Evolutionary conservation across 2,113 vertebrate species (phyloP).

Genomic region (Porphyrio hochstetteri): DNA sequence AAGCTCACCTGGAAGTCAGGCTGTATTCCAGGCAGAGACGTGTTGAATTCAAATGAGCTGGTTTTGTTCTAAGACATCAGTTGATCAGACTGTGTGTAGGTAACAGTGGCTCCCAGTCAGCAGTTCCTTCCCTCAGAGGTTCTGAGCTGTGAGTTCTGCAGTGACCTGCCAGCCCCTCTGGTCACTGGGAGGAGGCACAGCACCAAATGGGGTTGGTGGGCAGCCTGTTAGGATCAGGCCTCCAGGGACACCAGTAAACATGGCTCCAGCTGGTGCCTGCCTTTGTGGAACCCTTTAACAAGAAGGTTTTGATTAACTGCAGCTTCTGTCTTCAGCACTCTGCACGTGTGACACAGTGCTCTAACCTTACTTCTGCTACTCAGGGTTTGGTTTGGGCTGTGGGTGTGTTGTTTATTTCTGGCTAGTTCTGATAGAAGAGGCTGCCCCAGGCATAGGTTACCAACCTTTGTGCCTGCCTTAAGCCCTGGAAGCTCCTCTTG

Average conservation of each 20-base stretch:
- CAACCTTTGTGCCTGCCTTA: fast-evolving
- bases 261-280: neutral
- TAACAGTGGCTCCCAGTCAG: neutral
- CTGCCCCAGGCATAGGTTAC: neutral
- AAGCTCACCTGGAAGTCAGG: neutral
- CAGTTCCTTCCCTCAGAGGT: fast-evolving
- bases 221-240: neutral
- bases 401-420: neutral
- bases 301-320: fast-evolving
- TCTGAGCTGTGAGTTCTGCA: neutral
- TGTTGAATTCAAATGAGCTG: neutral
- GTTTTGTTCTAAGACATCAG: neutral
- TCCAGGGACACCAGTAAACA: neutral
- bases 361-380: neutral
- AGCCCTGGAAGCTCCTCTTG: fast-evolving
- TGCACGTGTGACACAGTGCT: fast-evolving
- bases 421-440: neutral
- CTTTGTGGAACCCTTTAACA: neutral
- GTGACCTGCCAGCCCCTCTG: neutral
- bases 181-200: fast-evolving
- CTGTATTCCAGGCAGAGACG: neutral
- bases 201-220: neutral
- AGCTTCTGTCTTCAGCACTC: neutral
- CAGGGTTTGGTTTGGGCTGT: neutral
- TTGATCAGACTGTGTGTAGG: fast-evolving